These are phyloP conservation scores for Myotis myotis DNA, from an alignment of 2,797 vertebrate genomes.

Conservation along the genomic window DNA sequence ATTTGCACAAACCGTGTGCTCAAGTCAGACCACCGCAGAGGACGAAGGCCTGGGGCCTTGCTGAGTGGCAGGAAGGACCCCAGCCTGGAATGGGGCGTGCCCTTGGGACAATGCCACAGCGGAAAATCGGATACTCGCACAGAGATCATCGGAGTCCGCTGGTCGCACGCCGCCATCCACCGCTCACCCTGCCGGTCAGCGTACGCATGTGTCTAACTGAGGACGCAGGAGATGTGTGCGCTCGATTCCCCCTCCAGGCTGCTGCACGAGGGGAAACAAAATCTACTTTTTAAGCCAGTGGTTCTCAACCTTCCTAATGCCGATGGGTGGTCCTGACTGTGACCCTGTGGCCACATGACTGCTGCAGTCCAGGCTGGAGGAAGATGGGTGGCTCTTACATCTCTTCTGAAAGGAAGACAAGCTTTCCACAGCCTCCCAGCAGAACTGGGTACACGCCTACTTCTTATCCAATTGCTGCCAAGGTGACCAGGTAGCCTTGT, in stretches of 20 bases:
- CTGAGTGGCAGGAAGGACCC: background rate
- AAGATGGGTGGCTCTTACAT: background rate
- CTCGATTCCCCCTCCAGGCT: constrained; percentile 51
- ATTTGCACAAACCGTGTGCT: background rate
- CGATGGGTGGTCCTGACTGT: background rate
- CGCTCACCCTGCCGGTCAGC: background rate
- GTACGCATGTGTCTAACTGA: background rate
- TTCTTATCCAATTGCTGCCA: background rate
- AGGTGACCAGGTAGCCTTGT: background rate
- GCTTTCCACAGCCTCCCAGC: background rate
- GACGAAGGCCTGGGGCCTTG: background rate
- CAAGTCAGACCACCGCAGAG: background rate
- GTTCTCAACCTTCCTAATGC: too few relatives aligned
- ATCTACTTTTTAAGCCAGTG: constrained; percentile 19
- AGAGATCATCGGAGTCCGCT: background rate
- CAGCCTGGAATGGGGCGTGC: background rate
- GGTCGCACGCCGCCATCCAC: background rate
- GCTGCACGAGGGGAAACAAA: constrained; percentile 23
- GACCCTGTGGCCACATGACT: background rate
- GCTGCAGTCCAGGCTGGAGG: background rate
- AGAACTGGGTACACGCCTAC: background rate
- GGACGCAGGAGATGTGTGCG: background rate
- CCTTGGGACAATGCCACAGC: background rate
- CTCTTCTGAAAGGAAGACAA: background rate
- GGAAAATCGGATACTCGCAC: background rate